Percentiles rank a stretch among this genome's conserved stretches.
These are phyloP conservation scores for Uromys caudimaculatus DNA, from an alignment of 2,797 vertebrate genomes.

Conservation along the genomic window DNA sequence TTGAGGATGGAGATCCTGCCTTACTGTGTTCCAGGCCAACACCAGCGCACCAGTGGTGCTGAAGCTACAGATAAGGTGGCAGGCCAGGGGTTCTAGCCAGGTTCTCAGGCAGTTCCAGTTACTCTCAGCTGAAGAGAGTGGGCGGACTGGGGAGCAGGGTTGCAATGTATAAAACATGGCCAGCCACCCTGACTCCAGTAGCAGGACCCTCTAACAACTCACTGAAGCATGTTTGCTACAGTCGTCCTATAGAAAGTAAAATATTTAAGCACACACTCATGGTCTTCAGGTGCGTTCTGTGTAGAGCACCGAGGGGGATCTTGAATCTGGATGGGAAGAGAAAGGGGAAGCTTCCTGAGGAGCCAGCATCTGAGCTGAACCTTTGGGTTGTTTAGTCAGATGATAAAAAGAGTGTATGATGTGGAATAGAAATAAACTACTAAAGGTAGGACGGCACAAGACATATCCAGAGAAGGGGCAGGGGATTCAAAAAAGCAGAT, in stretches of 20 bases:
- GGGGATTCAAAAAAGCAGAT: too few species aligned
- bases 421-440: neutral
- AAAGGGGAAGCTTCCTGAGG: neutral
- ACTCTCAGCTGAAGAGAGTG: neutral
- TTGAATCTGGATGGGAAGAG: neutral
- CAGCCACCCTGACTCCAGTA: neutral
- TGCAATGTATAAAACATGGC: neutral
- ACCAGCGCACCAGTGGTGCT: neutral
- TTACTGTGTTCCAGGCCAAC: neutral
- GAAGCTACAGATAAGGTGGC: neutral
- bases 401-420: neutral
- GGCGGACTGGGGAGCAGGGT: neutral
- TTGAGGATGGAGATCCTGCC: neutral
- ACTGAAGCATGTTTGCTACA: neutral
- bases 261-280: neutral
- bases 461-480: neutral
- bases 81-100: neutral
- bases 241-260: neutral
- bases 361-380: neutral
- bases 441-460: neutral
- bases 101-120: neutral
- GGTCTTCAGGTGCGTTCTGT: neutral
- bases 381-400: neutral
- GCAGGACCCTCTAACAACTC: neutral
- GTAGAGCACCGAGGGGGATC: neutral